Conservation (phyloP, 2,113 vertebrate species). For the Channa argus region DNA sequence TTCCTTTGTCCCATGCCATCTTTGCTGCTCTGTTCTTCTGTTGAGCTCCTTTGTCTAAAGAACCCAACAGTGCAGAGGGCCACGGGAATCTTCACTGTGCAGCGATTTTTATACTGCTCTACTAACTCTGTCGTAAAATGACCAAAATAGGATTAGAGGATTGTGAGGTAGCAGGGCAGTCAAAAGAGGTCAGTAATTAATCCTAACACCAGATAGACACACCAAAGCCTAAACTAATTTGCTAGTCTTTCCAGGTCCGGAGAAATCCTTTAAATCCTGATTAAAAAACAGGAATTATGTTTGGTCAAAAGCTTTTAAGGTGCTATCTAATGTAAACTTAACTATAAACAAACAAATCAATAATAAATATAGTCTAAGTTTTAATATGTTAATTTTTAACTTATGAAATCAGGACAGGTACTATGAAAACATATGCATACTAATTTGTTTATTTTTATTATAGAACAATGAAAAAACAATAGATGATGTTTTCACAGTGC, state of each 20-base stretch:
- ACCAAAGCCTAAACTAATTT: slow-evolving; percentile 3
- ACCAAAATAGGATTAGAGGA: slow-evolving; percentile 50
- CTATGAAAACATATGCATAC: too few species aligned
- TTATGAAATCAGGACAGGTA: too few species aligned
- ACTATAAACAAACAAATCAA: neutral
- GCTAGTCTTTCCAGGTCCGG: slow-evolving; percentile 20
- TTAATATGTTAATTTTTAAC: neutral
- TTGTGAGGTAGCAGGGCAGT: slow-evolving; percentile 10
- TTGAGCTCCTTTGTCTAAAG: neutral
- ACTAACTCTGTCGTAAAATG: slow-evolving; percentile 5
- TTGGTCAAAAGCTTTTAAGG: neutral
- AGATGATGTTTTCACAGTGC: too few species aligned
- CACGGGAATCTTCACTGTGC: neutral
- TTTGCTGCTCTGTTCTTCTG: neutral
- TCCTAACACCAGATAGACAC: slow-evolving; percentile 21
- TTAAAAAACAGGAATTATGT: neutral
- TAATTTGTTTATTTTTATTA: too few species aligned
- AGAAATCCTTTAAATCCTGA: slow-evolving; percentile 30
- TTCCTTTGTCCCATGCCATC: slow-evolving; percentile 57
- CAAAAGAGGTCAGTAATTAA: slow-evolving; percentile 30
- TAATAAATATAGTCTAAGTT: too few species aligned
- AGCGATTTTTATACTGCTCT: slow-evolving; percentile 53
- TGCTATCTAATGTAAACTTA: neutral
- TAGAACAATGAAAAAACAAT: too few species aligned
- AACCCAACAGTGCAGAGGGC: neutral